Evolutionary conservation across 2,797 vertebrate genomes (phyloP).

Genomic region (Tapirus indicus): DNA sequence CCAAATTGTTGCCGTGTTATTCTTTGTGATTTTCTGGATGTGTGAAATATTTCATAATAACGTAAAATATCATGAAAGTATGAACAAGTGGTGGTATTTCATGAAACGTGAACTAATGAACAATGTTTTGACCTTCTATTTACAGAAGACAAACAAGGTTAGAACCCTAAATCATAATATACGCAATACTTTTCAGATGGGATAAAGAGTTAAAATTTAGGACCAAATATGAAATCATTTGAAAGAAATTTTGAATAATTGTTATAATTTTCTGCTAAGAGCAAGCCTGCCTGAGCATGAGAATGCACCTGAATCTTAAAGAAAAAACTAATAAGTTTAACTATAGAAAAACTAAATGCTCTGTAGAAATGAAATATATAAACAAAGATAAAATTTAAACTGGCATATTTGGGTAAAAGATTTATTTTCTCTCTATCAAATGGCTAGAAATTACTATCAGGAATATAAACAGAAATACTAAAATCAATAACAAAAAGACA

Average conservation of each 20-base stretch:
- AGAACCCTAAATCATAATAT: neutral
- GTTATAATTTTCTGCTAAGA: neutral
- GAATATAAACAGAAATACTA: neutral
- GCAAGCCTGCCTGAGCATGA: neutral
- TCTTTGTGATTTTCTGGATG: neutral
- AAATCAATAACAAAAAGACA: neutral
- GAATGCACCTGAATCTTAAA: neutral
- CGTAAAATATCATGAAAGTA: neutral
- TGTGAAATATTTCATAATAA: neutral
- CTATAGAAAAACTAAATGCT: slow-evolving; percentile 5
- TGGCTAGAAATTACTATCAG: neutral
- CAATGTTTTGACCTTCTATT: neutral
- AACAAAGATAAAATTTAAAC: neutral
- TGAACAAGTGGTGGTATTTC: neutral
- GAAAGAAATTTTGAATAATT: neutral
- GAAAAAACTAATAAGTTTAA: neutral
- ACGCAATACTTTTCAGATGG: neutral
- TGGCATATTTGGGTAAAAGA: neutral
- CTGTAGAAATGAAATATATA: neutral
- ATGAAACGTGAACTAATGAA: neutral
- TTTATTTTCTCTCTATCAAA: neutral
- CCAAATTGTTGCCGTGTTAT: neutral
- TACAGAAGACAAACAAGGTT: neutral
- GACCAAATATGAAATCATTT: neutral
- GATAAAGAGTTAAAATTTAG: neutral